Conservation (phyloP, 2,888 invertebrate genomes). For the Chloroclystis v-ata region DNA sequence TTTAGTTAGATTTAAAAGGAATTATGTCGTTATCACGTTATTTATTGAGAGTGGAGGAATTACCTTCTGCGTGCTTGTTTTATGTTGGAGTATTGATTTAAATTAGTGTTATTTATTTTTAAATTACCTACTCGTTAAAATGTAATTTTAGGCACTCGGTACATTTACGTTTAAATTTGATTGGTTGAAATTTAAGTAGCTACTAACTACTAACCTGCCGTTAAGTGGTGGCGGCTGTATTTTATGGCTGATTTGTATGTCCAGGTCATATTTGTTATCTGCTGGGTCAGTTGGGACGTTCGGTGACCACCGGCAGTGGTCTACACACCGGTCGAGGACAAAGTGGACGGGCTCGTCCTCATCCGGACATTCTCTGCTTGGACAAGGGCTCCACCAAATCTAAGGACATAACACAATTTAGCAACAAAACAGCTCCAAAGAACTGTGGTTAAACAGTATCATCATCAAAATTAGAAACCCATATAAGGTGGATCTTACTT, state of each 20-base stretch:
- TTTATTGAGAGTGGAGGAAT: conserved; percentile 38
- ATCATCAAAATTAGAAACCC: conserved; percentile 36
- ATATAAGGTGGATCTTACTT: conserved; percentile 60
- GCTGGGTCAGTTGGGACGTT: conserved; percentile 61
- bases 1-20: conserved; percentile 31
- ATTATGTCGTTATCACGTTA: conserved; percentile 35
- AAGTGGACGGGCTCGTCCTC: conserved; percentile 85
- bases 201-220: conserved; percentile 44
- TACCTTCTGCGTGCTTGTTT: conserved; percentile 6
- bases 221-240: conserved; percentile 63
- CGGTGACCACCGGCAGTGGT: conserved; percentile 81
- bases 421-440: too few species aligned
- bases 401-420: conserved; percentile 34
- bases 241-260: conserved; percentile 75
- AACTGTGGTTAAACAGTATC: too few species aligned
- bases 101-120: not conserved
- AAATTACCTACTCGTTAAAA: not conserved
- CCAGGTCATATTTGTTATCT: conserved; percentile 72
- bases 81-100: not conserved
- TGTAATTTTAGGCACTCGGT: too few species aligned
- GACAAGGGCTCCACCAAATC: conserved; percentile 92
- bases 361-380: conserved; percentile 87
- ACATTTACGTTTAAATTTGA: too few species aligned
- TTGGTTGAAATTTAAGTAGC: too few species aligned
- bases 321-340: conserved; percentile 84